Percentiles rank a stretch among this genome's conserved stretches.
These are phyloP conservation scores for Trichomalopsis sarcophagae DNA, from an alignment of 1,140 invertebrate species.

Conservation along the genomic window DNA sequence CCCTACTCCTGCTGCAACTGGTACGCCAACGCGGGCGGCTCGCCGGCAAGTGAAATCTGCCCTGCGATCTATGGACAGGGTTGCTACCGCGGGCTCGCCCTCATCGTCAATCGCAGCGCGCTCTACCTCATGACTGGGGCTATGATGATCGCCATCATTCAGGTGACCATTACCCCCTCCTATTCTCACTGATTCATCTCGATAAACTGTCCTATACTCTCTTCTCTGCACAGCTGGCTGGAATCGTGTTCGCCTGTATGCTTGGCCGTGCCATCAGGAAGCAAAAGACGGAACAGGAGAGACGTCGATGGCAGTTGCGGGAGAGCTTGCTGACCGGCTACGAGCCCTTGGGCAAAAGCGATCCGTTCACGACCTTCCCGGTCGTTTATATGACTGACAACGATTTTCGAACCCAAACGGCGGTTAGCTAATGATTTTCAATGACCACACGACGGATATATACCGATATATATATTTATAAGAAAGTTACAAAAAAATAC, in stretches of 20 bases:
- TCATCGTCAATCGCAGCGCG: slow-evolving; percentile 83
- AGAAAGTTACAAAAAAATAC: background rate
- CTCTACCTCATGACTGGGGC: slow-evolving; percentile 86
- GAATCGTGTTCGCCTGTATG: slow-evolving; percentile 90
- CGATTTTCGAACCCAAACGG: slow-evolving; percentile 44
- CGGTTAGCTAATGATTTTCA: slow-evolving; percentile 48
- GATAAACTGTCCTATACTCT: background rate
- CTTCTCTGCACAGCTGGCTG: slow-evolving; percentile 80
- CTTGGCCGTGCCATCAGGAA: slow-evolving; percentile 87
- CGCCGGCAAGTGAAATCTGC: slow-evolving; percentile 46
- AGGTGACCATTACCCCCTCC: slow-evolving; percentile 73
- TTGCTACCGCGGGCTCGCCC: slow-evolving; percentile 80
- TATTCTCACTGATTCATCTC: background rate
- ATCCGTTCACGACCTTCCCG: slow-evolving; percentile 65
- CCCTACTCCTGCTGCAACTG: slow-evolving; percentile 78
- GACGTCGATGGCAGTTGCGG: slow-evolving; percentile 81
- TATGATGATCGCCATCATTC: slow-evolving; percentile 86
- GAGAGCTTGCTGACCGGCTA: slow-evolving; percentile 75
- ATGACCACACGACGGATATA: background rate
- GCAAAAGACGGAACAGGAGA: slow-evolving; percentile 83
- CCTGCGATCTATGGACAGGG: slow-evolving; percentile 75
- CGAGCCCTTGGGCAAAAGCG: slow-evolving; percentile 68
- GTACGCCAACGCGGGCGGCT: slow-evolving; percentile 33
- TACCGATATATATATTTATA: too few species aligned
- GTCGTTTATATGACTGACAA: slow-evolving; percentile 67